These are phyloP conservation scores for Mythimna ferrago DNA, from an alignment of 2,888 invertebrate genomes.

Conservation along the genomic window DNA sequence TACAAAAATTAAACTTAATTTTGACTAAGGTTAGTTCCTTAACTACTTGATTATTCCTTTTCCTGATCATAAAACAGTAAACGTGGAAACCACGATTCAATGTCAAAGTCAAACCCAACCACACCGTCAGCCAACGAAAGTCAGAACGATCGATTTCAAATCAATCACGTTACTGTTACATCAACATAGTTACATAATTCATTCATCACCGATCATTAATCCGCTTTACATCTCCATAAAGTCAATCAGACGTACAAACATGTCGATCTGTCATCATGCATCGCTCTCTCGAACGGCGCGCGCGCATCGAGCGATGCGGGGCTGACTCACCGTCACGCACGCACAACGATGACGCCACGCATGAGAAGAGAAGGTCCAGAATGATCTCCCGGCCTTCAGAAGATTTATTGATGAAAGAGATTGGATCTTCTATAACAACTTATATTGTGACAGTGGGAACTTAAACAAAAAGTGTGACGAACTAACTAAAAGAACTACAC, in stretches of 20 bases:
- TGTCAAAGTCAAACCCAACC: background rate
- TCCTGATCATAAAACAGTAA: background rate
- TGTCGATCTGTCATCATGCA: slow-evolving; percentile 40
- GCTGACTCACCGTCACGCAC: slow-evolving; percentile 31
- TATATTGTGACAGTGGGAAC: background rate
- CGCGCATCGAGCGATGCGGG: slow-evolving; percentile 15
- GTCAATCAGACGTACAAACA: slow-evolving; percentile 44
- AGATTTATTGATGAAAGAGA: too few relatives aligned
- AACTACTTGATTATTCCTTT: background rate
- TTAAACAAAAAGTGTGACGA: too few relatives aligned
- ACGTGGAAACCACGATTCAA: background rate
- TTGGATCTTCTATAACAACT: background rate
- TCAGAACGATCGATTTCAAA: background rate
- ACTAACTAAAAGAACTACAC: background rate
- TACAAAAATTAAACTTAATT: background rate
- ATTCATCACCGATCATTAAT: slow-evolving; percentile 47
- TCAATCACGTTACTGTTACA: slow-evolving; percentile 13
- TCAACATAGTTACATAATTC: slow-evolving; percentile 17
- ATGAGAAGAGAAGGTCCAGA: background rate
- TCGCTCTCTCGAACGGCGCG: slow-evolving; percentile 18
- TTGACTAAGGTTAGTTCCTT: background rate
- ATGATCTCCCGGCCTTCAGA: background rate
- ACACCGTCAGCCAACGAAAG: background rate
- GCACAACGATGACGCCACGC: background rate
- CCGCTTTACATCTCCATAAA: slow-evolving; percentile 40